Evolutionary conservation across 2,113 vertebrate genomes (phyloP).

Genomic region (Zootoca vivipara): DNA sequence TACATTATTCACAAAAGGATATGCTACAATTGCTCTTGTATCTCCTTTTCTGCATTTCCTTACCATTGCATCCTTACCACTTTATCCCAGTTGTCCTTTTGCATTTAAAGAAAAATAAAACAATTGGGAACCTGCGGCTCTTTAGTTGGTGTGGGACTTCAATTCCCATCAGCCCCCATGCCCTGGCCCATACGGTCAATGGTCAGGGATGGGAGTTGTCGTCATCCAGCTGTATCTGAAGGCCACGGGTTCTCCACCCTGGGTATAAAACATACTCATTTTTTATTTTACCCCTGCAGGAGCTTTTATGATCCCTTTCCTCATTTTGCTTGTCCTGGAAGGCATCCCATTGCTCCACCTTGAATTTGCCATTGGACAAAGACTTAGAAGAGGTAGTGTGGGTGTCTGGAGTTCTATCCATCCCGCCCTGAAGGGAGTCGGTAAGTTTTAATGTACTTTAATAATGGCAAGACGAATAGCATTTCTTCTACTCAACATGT

Average conservation of each 20-base stretch:
- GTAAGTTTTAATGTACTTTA: constrained; percentile 73
- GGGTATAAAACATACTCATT: not conserved
- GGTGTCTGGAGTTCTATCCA: constrained; percentile 91
- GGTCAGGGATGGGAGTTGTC: too few relatives aligned
- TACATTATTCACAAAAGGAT: not conserved
- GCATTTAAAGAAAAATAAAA: not conserved
- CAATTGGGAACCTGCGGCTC: too few relatives aligned
- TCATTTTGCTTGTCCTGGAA: constrained; percentile 93
- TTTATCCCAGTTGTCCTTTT: not conserved
- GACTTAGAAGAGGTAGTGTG: constrained; percentile 88
- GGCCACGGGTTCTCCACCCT: too few relatives aligned
- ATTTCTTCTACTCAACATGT: not conserved
- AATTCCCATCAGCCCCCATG: too few relatives aligned
- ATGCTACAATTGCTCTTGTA: not conserved
- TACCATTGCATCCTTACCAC: too few relatives aligned
- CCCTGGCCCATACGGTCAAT: too few relatives aligned
- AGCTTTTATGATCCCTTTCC: constrained; percentile 98
- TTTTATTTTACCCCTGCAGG: constrained; percentile 71
- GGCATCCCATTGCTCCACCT: constrained; percentile 91
- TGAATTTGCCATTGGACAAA: constrained; percentile 96
- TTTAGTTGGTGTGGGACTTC: too few relatives aligned
- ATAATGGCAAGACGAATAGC: not conserved
- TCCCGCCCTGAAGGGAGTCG: constrained; percentile 87
- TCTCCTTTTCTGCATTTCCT: not conserved
- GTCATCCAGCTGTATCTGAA: too few relatives aligned